These are phyloP conservation scores for Zoanthus solanderi DNA, from an alignment of 92 coral and sea anemone genomes.

Conservation along the genomic window DNA sequence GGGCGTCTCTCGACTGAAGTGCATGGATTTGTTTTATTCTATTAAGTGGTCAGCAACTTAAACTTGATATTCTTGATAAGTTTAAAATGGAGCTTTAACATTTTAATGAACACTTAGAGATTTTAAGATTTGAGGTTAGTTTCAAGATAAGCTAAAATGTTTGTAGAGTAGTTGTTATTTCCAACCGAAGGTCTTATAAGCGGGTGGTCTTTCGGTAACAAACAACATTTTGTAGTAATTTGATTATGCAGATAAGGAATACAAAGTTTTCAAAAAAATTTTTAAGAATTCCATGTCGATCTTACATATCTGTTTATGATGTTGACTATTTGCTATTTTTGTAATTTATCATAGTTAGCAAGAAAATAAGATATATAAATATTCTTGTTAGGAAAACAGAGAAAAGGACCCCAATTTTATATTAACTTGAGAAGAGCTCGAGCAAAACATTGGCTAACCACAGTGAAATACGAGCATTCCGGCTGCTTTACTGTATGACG, in stretches of 20 bases:
- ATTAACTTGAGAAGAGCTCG: too few relatives aligned
- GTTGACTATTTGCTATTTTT: too few relatives aligned
- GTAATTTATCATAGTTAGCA: too few relatives aligned
- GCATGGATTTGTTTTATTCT: neutral
- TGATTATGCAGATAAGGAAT: neutral
- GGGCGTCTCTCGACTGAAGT: conserved; percentile 10
- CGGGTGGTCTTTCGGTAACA: neutral
- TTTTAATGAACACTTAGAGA: conserved; percentile 36
- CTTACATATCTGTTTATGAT: too few relatives aligned
- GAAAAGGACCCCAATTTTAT: too few relatives aligned
- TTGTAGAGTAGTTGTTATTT: conserved; percentile 14
- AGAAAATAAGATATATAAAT: too few relatives aligned
- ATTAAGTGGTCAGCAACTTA: neutral
- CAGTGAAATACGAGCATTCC: too few relatives aligned
- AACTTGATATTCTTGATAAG: conserved; percentile 35
- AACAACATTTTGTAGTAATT: neutral
- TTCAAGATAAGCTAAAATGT: conserved; percentile 37
- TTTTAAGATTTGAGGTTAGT: conserved; percentile 9
- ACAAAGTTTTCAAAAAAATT: too few relatives aligned
- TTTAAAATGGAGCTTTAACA: conserved; percentile 21
- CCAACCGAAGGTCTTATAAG: neutral
- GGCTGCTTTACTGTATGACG: too few relatives aligned
- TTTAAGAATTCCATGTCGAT: neutral
- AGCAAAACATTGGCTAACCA: too few relatives aligned
- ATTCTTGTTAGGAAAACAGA: too few relatives aligned